A percentile compares a stretch with the other conserved stretches of the same genome.
Evolutionary conservation across 1,140 invertebrate species (phyloP).

Genomic region (Apocrypta bakeri): DNA sequence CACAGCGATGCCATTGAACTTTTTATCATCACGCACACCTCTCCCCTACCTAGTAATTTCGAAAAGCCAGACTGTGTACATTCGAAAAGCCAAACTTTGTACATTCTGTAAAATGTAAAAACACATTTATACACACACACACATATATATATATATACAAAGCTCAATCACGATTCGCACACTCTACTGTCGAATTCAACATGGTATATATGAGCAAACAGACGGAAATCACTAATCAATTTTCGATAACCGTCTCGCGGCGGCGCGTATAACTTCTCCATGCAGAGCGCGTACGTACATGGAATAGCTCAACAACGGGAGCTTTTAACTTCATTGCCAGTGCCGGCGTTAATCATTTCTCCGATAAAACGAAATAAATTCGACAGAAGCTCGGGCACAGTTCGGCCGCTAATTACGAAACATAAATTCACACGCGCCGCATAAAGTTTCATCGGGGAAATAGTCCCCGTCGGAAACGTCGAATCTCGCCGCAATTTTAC

Average conservation of each 20-base stretch:
- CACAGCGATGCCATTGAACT: no score
- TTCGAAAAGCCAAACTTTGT: no score
- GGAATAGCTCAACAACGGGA: background rate
- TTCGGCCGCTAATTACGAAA: constrained; percentile 16
- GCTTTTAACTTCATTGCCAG: constrained; percentile 11
- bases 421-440: constrained; percentile 6
- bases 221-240: constrained; percentile 40
- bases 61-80: no score
- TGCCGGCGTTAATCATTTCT: constrained; percentile 25
- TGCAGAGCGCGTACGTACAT: background rate
- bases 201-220: no score
- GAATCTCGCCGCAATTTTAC: constrained; percentile 19
- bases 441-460: constrained; percentile 25
- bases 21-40: no score
- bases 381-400: background rate
- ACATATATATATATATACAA: no score
- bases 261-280: background rate
- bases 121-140: no score
- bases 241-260: constrained; percentile 34
- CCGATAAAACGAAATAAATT: constrained; percentile 44
- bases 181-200: no score
- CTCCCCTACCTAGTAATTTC: no score
- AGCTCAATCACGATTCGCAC: no score
- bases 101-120: no score
- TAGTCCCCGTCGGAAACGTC: constrained; percentile 11